These are phyloP conservation scores for Pachycephala philippinensis DNA, from an alignment of 2,113 vertebrate genomes.

Conservation along the genomic window DNA sequence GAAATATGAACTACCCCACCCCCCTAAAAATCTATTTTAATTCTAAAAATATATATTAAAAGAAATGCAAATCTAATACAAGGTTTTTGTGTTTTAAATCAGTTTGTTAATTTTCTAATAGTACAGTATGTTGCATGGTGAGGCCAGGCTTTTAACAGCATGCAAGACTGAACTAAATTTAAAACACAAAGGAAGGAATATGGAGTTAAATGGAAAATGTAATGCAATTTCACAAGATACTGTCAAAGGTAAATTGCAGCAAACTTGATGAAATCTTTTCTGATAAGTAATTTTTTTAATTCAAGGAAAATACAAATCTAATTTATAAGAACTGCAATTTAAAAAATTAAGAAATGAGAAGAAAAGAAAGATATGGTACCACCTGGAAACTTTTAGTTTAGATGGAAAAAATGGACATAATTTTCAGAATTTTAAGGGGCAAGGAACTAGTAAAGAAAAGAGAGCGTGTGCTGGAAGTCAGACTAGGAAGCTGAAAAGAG, in stretches of 20 bases:
- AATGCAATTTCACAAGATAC: neutral
- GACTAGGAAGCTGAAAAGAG: neutral
- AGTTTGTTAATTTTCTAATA: neutral
- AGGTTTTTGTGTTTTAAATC: neutral
- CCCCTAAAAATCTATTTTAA: neutral
- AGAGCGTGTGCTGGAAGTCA: neutral
- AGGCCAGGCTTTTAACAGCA: neutral
- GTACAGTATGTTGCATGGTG: neutral
- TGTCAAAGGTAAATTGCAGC: neutral
- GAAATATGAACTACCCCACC: neutral
- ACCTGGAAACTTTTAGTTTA: neutral
- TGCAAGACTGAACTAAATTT: neutral
- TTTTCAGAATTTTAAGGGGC: neutral
- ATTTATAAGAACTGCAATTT: neutral
- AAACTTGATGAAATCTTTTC: neutral
- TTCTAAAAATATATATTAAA: neutral
- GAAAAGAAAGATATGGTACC: rapidly evolving
- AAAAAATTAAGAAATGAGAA: neutral
- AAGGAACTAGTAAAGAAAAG: neutral
- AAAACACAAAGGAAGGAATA: neutral
- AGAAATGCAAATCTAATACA: neutral
- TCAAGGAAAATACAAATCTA: neutral
- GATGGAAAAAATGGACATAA: neutral
- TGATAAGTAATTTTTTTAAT: neutral
- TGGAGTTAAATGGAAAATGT: neutral